Evolutionary conservation across 92 coral and sea anemone genomes (phyloP).

Genomic region (Palythoa caribaeorum): DNA sequence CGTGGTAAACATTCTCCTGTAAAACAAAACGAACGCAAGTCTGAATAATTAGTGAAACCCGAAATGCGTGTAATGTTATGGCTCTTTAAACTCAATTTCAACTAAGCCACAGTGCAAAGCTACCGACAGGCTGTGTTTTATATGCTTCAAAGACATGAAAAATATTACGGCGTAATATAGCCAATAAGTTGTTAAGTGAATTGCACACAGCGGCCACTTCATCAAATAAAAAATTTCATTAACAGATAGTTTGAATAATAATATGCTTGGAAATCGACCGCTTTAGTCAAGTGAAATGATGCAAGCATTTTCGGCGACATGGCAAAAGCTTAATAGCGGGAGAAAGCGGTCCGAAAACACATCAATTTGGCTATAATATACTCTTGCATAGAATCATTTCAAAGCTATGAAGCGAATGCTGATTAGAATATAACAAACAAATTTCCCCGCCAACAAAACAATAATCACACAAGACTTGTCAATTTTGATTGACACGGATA

Average conservation of each 20-base stretch:
- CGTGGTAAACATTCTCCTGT: constrained; percentile 62
- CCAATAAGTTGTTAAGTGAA: constrained; percentile 92
- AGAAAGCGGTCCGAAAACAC: constrained; percentile 57
- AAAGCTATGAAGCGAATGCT: constrained; percentile 75
- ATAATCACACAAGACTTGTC: constrained; percentile 90
- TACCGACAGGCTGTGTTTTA: constrained; percentile 58
- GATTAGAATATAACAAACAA: constrained; percentile 96
- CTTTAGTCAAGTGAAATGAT: constrained; percentile 20
- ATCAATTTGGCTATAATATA: constrained; percentile 52
- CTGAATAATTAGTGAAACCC: constrained; percentile 53
- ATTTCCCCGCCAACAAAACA: constrained; percentile 92
- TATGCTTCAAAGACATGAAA: constrained; percentile 61
- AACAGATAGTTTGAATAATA: constrained; percentile 81
- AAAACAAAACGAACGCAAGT: constrained; percentile 59
- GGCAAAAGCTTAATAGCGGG: constrained; percentile 30
- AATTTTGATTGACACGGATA: constrained; percentile 88
- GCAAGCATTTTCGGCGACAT: constrained; percentile 26
- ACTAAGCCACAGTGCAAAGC: constrained; percentile 69
- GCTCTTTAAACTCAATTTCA: constrained; percentile 72
- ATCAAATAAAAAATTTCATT: constrained; percentile 94
- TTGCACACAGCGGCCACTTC: constrained; percentile 83
- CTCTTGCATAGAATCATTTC: constrained; percentile 65
- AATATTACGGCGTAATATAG: constrained; percentile 79
- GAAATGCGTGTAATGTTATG: constrained; percentile 74
- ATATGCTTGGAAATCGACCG: constrained; percentile 52